These are phyloP conservation scores for Neoarius graeffei DNA, from an alignment of 2,113 vertebrate species.

Conservation along the genomic window DNA sequence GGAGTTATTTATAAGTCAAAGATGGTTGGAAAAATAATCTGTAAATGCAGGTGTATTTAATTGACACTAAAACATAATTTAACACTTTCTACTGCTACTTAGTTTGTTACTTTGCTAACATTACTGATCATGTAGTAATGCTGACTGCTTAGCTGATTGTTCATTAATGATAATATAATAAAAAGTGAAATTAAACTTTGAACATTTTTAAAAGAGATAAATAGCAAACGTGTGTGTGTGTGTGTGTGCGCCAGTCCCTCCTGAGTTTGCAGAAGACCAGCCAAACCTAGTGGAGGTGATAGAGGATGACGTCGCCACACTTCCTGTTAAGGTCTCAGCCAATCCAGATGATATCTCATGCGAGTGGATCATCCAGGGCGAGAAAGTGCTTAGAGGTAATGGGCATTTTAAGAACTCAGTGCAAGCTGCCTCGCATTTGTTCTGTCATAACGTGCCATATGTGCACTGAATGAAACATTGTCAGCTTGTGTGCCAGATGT, in stretches of 20 bases:
- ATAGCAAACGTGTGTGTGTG: conserved; percentile 33
- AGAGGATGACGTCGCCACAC: conserved; percentile 67
- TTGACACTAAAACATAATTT: neutral
- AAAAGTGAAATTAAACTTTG: neutral
- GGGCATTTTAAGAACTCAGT: conserved; percentile 21
- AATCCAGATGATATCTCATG: conserved; percentile 74
- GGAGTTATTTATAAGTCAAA: conserved; percentile 1
- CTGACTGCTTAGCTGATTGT: neutral
- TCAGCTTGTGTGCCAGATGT: conserved; percentile 74
- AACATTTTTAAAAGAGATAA: neutral
- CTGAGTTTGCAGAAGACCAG: conserved; percentile 75
- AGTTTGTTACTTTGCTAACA: neutral
- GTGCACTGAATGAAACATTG: conserved; percentile 74
- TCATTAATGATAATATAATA: neutral
- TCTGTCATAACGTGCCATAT: conserved; percentile 59
- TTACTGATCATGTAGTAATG: neutral
- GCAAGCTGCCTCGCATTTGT: neutral
- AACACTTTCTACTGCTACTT: neutral
- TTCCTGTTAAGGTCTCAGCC: conserved; percentile 72
- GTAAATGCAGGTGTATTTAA: neutral
- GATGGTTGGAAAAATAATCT: neutral
- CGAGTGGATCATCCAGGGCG: conserved; percentile 68
- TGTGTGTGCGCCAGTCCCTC: conserved; percentile 66
- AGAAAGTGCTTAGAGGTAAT: conserved; percentile 73
- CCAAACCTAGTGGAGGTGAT: conserved; percentile 63